phyloP scores from a whole-genome alignment of 1,140 invertebrate species.

The Sycophila sp. region DNA sequence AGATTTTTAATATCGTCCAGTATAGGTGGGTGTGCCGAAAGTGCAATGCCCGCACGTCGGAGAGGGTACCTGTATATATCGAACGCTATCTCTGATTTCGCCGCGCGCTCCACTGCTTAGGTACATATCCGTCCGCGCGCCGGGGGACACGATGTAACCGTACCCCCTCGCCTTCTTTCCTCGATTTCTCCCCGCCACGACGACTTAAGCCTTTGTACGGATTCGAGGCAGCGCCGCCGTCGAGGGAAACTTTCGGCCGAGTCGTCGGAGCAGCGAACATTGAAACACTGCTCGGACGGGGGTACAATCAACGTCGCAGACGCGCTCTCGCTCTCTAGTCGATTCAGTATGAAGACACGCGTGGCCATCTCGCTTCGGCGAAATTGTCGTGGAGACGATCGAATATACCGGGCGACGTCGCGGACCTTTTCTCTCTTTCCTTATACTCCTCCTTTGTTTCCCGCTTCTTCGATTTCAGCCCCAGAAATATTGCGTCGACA shows the following conservation, averaged over 20 bases:
- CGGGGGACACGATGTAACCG: no score
- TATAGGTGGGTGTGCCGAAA: no score
- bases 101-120: background rate
- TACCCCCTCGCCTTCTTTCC: background rate
- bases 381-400: conserved; percentile 8
- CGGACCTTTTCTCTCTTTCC: background rate
- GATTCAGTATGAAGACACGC: conserved; percentile 12
- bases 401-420: background rate
- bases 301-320: no score
- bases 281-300: no score
- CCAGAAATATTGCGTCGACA: no score
- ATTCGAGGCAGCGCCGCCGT: background rate
- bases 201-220: background rate
- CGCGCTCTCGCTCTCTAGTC: background rate
- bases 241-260: conserved; percentile 13
- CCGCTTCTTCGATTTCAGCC: background rate
- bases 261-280: background rate
- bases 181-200: background rate
- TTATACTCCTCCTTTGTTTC: background rate
- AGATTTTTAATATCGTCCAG: no score
- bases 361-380: background rate
- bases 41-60: no score
- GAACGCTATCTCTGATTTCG: background rate
- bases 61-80: no score
- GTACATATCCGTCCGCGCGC: background rate